Conservation (phyloP, 2,797 vertebrate species). For the Pteropus rufus region DNA sequence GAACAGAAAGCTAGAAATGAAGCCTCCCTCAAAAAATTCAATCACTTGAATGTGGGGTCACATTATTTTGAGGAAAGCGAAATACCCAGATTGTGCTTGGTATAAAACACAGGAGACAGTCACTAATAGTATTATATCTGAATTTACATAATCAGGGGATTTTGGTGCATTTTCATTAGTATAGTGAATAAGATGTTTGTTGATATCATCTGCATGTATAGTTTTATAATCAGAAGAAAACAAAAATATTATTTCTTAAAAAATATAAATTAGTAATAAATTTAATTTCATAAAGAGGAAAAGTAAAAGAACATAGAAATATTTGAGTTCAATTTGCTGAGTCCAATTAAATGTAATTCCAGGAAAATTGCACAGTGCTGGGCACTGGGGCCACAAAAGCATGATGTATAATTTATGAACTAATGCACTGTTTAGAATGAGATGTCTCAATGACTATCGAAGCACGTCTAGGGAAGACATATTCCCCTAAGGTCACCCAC, state of each 20-base stretch:
- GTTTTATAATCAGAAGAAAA: background rate
- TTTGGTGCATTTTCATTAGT: background rate
- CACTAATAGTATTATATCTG: background rate
- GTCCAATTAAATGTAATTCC: background rate
- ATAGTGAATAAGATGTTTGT: background rate
- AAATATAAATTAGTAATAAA: conserved; percentile 2
- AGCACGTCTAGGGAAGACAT: background rate
- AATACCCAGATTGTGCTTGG: background rate
- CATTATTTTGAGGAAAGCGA: background rate
- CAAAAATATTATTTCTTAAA: background rate
- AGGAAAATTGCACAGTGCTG: background rate
- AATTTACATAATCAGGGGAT: background rate
- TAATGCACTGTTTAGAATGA: background rate
- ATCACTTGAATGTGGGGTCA: background rate
- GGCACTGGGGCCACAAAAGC: background rate
- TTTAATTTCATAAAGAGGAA: conserved; percentile 7
- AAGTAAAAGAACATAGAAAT: conserved; percentile 26
- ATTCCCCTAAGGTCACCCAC: background rate
- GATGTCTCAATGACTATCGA: background rate
- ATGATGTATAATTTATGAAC: background rate
- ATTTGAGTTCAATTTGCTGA: background rate
- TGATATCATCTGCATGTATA: background rate
- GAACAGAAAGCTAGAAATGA: background rate
- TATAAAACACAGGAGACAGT: background rate
- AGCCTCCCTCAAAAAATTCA: background rate